These are phyloP conservation scores for Drosophila ustulata DNA, from an alignment of 2,888 invertebrate species.

Conservation along the genomic window DNA sequence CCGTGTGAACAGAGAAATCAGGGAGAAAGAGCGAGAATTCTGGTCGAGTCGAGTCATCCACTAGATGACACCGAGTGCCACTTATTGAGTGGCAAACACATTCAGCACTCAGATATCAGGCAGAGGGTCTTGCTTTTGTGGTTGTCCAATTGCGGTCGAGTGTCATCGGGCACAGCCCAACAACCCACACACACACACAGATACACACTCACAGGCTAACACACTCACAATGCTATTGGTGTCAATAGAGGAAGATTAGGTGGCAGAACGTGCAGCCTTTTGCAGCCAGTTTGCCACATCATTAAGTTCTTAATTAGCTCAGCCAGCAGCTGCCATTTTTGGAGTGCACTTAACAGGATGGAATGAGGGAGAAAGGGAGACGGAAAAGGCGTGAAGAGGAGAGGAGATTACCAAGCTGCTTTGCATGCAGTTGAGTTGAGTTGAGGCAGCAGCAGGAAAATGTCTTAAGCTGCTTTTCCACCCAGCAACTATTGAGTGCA, in stretches of 20 bases:
- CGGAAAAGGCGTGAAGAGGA: not conserved
- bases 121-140: slow-evolving; percentile 21
- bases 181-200: slow-evolving; percentile 12
- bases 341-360: slow-evolving; percentile 15
- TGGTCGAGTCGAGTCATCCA: slow-evolving; percentile 15
- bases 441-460: slow-evolving; percentile 15
- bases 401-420: slow-evolving; percentile 21
- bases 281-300: slow-evolving; percentile 62
- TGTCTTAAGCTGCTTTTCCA: slow-evolving; percentile 44
- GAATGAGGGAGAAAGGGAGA: not conserved
- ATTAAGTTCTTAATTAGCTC: slow-evolving; percentile 65
- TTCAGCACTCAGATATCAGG: slow-evolving; percentile 24
- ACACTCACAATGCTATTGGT: slow-evolving; percentile 23
- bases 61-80: slow-evolving; percentile 29
- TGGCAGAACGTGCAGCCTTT: slow-evolving; percentile 26
- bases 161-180: slow-evolving; percentile 59
- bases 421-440: slow-evolving; percentile 46
- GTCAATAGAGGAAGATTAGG: slow-evolving; percentile 38
- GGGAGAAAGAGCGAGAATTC: not conserved
- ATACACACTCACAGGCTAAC: slow-evolving; percentile 12
- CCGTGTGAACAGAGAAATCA: slow-evolving; percentile 28
- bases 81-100: slow-evolving; percentile 52
- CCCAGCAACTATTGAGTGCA: slow-evolving; percentile 40
- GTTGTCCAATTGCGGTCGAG: slow-evolving; percentile 68
- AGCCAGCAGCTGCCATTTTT: slow-evolving; percentile 29